Percentiles rank a stretch among this genome's conserved stretches.
Conservation (phyloP, 1,140 invertebrate species). For the Chironomus striatipennis region DNA sequence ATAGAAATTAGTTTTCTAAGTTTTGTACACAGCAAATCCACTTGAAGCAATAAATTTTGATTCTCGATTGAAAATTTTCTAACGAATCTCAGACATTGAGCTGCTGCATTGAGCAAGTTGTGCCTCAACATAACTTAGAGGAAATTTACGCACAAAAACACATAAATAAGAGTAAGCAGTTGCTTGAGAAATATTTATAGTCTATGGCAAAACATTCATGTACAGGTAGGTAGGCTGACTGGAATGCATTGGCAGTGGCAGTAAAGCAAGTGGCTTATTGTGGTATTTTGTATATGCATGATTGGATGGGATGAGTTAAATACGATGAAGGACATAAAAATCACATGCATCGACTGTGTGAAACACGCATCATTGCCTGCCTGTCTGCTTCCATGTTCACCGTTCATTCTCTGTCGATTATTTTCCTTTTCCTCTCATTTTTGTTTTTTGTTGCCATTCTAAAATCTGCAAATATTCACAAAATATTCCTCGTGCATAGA, state of each 20-base stretch:
- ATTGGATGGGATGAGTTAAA: not conserved
- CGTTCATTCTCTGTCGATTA: too few relatives aligned
- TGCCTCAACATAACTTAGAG: too few relatives aligned
- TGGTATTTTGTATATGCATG: not conserved
- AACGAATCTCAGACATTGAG: too few relatives aligned
- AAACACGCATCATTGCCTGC: not conserved
- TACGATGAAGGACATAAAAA: not conserved
- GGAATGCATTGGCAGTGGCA: too few relatives aligned
- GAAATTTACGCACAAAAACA: too few relatives aligned
- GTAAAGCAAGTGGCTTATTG: too few relatives aligned
- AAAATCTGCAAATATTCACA: not conserved
- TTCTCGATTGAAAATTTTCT: not conserved
- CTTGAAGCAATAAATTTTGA: not conserved
- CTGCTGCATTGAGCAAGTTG: not conserved
- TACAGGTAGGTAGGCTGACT: too few relatives aligned
- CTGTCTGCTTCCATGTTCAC: not conserved
- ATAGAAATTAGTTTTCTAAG: too few relatives aligned
- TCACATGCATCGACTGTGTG: slow-evolving; percentile 1
- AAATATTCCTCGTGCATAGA: too few relatives aligned
- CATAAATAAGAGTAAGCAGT: not conserved
- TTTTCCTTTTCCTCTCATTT: too few relatives aligned
- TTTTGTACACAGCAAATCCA: too few relatives aligned
- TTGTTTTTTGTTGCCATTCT: not conserved
- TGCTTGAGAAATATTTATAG: not conserved
- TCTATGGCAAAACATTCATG: not conserved